Evolutionary conservation across 2,113 vertebrate genomes (phyloP).

Genomic region (Tyto alba): DNA sequence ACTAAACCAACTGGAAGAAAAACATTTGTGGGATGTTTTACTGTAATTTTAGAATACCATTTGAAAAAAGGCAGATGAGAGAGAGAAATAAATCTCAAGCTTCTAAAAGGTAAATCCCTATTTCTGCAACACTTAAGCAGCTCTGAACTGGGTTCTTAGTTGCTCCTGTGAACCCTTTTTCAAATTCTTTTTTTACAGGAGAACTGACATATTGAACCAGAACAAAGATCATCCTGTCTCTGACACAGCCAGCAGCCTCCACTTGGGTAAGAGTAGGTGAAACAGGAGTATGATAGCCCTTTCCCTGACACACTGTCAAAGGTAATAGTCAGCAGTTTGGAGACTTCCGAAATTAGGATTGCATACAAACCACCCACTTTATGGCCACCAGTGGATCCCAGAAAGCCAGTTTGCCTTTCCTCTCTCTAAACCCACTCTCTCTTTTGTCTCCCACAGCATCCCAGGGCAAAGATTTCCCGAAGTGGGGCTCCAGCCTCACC

Average conservation of each 20-base stretch:
- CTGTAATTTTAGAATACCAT: background rate
- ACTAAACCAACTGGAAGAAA: background rate
- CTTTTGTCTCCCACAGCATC: background rate
- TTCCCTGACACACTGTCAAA: background rate
- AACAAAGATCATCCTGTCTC: background rate
- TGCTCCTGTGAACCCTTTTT: background rate
- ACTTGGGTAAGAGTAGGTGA: background rate
- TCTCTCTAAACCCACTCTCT: background rate
- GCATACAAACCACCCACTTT: rapidly evolving
- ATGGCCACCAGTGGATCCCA: background rate
- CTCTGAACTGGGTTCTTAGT: background rate
- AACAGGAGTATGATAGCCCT: background rate
- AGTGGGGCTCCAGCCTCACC: background rate
- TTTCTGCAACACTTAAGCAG: background rate
- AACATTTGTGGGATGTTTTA: background rate
- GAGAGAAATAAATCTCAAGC: background rate
- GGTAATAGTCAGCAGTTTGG: background rate
- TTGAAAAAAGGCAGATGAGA: background rate
- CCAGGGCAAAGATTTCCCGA: background rate
- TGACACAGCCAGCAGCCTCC: background rate
- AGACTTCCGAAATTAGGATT: background rate
- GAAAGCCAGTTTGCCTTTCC: background rate
- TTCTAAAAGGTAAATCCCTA: conserved; percentile 14
- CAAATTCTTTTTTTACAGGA: background rate
- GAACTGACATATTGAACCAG: background rate